Evolutionary conservation across 1,140 invertebrate species (phyloP), one percentile per base, ranked within the genome.

Genomic region (Megalopta genalis): DNA sequence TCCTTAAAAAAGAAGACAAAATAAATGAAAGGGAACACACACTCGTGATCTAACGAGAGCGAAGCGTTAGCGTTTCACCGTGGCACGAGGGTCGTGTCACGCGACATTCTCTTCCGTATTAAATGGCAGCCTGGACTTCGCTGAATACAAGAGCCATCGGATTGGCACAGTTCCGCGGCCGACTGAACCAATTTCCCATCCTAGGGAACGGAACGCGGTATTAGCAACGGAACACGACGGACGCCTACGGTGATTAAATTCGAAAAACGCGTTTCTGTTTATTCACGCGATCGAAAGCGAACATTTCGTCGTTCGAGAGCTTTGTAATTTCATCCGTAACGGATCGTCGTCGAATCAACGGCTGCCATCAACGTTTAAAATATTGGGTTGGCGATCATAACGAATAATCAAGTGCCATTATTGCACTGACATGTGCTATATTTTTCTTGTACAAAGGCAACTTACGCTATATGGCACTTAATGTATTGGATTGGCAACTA

Each of bases 11-110:
- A 54, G 25, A 5, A 10, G 27, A 8, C 63, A 6, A 42, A 10
- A 16, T 10, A 10, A 12, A 12, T 14, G 42, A 27, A 57, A 49
- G 54, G 42, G 6, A 64, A 65, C 57, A 67, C 57, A 67, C 39
- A 25, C 66, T 59, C 75, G 46, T 71, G 75, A 77, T 67, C 67
- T 42, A 71, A 16, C 49, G 16, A 52, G 16, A 68, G 16, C 12
- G 32, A 32, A 32, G 59, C 60, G 75, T 77, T 77, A 77, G 70
- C 75, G 27, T 71, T 71, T 71, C 67, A n/a, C 18, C 70, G 8
- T 16, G 49, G 49, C 18, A n/a, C 60, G 16, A 18, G 39, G 21
- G 9, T 52, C 9, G 8, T 10, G 27, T 60, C 65, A 52, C 42
- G 75, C 46, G 62, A 52, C 77, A 52, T 49, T 64, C n/a, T 57